These are phyloP conservation scores for Andricus quercusramuli DNA, from an alignment of 2,888 invertebrate species.

Conservation along the genomic window DNA sequence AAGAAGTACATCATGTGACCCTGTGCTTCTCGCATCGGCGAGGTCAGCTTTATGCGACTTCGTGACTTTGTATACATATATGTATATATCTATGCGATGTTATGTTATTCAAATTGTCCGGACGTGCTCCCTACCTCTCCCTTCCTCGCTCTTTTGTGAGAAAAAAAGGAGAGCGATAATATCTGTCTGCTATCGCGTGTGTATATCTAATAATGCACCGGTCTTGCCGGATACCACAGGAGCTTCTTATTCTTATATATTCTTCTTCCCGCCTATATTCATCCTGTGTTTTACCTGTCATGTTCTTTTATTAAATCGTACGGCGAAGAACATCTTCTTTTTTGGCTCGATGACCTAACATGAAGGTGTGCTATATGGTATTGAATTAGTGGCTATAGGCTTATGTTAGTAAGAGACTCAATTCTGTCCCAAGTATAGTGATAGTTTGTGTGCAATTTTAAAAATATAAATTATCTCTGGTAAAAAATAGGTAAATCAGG, in stretches of 20 bases:
- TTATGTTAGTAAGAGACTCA: too few species aligned
- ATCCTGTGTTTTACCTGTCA: constrained; percentile 24
- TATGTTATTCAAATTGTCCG: constrained; percentile 59
- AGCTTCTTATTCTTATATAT: constrained; percentile 32
- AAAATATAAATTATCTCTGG: too few species aligned
- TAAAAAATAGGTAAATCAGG: too few species aligned
- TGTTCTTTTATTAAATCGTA: constrained; percentile 37
- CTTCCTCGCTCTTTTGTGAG: constrained; percentile 55
- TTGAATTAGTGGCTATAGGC: neutral
- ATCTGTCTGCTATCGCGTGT: constrained; percentile 65
- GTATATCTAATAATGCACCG: constrained; percentile 67
- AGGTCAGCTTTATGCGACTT: constrained; percentile 34
- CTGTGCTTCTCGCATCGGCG: constrained; percentile 13
- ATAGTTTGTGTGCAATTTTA: too few species aligned
- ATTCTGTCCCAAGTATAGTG: too few species aligned
- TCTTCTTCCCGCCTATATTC: constrained; percentile 14
- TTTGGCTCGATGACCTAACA: neutral
- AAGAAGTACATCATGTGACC: constrained; percentile 37
- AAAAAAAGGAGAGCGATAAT: constrained; percentile 64
- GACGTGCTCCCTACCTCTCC: constrained; percentile 46
- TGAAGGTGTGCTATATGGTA: neutral
- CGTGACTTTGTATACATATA: constrained; percentile 41
- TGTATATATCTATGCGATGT: constrained; percentile 42
- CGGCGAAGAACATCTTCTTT: constrained; percentile 27
- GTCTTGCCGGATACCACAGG: constrained; percentile 23